phyloP scores from a whole-genome alignment of 2,888 invertebrate genomes.

The Hirtodrosophila alboralis region DNA sequence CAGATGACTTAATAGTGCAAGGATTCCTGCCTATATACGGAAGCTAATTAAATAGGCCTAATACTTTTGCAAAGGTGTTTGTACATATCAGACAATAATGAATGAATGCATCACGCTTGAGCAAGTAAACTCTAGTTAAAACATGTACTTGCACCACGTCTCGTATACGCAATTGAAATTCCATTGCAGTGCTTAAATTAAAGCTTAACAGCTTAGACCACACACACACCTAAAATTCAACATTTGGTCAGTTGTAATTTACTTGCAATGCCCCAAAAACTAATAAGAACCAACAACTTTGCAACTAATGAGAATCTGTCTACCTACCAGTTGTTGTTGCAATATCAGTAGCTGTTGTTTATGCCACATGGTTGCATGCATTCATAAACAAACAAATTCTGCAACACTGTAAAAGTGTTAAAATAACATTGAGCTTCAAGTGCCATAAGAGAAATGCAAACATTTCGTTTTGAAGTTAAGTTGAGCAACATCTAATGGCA shows the following conservation, averaged over 20 bases:
- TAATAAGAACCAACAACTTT: slow-evolving; percentile 32
- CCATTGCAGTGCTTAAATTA: slow-evolving; percentile 45
- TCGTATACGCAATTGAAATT: slow-evolving; percentile 53
- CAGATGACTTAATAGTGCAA: slow-evolving; percentile 29
- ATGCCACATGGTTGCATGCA: slow-evolving; percentile 18
- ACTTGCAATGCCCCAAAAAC: slow-evolving; percentile 28
- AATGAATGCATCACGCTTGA: slow-evolving; percentile 21
- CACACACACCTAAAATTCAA: too few relatives aligned
- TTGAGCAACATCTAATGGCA: slow-evolving; percentile 38
- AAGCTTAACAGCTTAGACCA: slow-evolving; percentile 39
- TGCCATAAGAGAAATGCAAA: slow-evolving; percentile 12
- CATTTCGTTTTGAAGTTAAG: slow-evolving; percentile 22
- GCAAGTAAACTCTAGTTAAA: too few relatives aligned
- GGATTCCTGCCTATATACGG: not conserved
- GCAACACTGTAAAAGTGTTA: slow-evolving; percentile 3
- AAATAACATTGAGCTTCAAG: slow-evolving; percentile 1
- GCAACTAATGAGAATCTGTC: slow-evolving; percentile 34
- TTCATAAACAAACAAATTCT: slow-evolving; percentile 18
- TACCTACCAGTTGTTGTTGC: slow-evolving; percentile 9
- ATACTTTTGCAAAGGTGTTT: slow-evolving; percentile 8
- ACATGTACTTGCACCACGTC: slow-evolving; percentile 1
- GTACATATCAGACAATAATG: slow-evolving; percentile 3
- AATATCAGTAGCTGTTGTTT: slow-evolving; percentile 3
- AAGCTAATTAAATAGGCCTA: slow-evolving; percentile 32
- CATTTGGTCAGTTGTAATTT: slow-evolving; percentile 36